A percentile compares a stretch with the other conserved stretches of the same genome.
Conservation (phyloP, 1,140 invertebrate genomes). For the Colletes latitarsis region DNA sequence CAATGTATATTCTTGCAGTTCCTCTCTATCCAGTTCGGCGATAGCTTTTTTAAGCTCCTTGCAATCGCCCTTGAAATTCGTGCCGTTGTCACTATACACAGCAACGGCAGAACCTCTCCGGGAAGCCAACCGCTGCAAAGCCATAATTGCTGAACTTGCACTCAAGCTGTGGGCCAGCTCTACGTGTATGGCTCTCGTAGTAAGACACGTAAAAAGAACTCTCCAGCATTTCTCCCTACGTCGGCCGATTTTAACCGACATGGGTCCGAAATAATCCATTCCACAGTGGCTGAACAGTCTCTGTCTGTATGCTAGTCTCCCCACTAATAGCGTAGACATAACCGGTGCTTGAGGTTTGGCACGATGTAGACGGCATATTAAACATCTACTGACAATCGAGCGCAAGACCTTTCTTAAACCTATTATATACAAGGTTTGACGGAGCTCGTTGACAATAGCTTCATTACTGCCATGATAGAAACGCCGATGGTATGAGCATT, state of each 20-base stretch:
- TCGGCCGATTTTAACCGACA: background rate
- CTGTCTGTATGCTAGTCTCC: background rate
- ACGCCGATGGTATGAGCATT: background rate
- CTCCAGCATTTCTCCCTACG: background rate
- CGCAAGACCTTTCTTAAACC: background rate
- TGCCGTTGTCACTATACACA: background rate
- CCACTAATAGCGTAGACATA: background rate
- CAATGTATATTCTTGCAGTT: background rate
- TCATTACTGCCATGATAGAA: background rate
- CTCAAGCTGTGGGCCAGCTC: background rate
- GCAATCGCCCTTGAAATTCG: background rate
- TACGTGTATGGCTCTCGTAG: background rate
- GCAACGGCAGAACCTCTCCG: background rate
- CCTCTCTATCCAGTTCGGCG: background rate
- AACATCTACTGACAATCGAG: background rate
- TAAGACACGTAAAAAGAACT: background rate
- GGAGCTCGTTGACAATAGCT: background rate
- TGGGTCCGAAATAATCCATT: background rate
- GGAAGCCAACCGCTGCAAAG: background rate
- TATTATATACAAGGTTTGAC: background rate
- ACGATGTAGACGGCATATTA: background rate
- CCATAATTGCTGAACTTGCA: background rate
- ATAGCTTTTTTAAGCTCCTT: background rate
- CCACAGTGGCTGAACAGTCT: background rate
- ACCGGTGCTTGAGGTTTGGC: background rate